Conservation (phyloP, 2,888 invertebrate species). For the Lycia hirtaria region DNA sequence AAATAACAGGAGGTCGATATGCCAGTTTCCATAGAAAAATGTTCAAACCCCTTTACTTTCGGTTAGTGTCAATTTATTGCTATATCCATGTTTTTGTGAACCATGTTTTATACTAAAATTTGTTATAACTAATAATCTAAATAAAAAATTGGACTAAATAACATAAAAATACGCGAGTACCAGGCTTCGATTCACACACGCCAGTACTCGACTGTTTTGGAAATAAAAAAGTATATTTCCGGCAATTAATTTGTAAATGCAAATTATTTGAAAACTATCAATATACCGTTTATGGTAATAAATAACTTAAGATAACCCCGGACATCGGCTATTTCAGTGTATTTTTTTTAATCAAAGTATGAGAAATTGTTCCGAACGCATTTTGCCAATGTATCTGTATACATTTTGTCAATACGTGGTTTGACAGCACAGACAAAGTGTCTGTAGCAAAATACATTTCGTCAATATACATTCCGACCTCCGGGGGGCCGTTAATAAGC, state of each 20-base stretch:
- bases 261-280: slow-evolving; percentile 27
- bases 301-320: slow-evolving; percentile 2
- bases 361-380: too few species aligned
- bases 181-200: background rate
- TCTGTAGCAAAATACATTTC: too few species aligned
- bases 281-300: slow-evolving; percentile 19
- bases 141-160: slow-evolving; percentile 39
- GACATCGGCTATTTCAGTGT: too few species aligned
- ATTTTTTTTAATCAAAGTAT: too few species aligned
- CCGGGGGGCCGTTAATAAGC: too few species aligned
- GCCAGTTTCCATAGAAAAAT: too few species aligned
- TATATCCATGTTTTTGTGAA: slow-evolving; percentile 17
- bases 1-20: too few species aligned
- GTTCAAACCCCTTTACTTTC: too few species aligned
- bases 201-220: background rate
- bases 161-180: slow-evolving; percentile 17
- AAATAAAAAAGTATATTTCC: slow-evolving; percentile 1
- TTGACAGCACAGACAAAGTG: too few species aligned
- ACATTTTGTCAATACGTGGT: too few species aligned
- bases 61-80: slow-evolving; percentile 34
- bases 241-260: slow-evolving; percentile 30
- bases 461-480: too few species aligned
- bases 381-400: too few species aligned
- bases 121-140: slow-evolving; percentile 34
- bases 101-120: slow-evolving; percentile 18